These are phyloP conservation scores for Polyommatus icarus DNA, from an alignment of 2,888 invertebrate genomes.

Conservation along the genomic window DNA sequence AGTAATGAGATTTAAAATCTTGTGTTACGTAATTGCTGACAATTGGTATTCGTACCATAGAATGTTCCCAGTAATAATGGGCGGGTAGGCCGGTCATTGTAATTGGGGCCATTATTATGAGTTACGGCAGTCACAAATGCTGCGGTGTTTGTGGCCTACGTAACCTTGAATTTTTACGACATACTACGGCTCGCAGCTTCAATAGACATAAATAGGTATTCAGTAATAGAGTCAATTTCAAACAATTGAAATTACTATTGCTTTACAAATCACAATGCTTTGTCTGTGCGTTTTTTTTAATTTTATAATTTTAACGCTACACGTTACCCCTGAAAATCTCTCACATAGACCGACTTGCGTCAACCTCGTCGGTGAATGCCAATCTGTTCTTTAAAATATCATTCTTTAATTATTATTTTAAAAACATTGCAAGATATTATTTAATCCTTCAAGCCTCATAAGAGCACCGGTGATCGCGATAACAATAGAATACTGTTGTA, in stretches of 20 bases:
- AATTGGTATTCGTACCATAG: background rate
- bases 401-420: no score
- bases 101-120: conserved; percentile 3
- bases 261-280: background rate
- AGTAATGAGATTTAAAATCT: background rate
- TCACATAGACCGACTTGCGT: no score
- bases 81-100: background rate
- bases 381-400: no score
- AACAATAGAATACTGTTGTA: no score
- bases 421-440: no score
- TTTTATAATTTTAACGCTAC: no score
- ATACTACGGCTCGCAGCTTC: background rate
- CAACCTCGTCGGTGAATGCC: no score
- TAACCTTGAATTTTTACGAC: conserved; percentile 19
- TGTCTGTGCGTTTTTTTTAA: background rate
- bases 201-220: background rate
- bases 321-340: no score
- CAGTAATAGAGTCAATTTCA: background rate
- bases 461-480: no score
- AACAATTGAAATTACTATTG: background rate
- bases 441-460: no score
- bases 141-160: background rate
- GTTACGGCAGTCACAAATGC: background rate
- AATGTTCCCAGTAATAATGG: background rate
- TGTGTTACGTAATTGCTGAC: background rate